Percentiles rank a stretch among this genome's conserved stretches.
These are phyloP conservation scores for Scartelaos histophorus DNA, from an alignment of 2,113 vertebrate species.

Conservation along the genomic window DNA sequence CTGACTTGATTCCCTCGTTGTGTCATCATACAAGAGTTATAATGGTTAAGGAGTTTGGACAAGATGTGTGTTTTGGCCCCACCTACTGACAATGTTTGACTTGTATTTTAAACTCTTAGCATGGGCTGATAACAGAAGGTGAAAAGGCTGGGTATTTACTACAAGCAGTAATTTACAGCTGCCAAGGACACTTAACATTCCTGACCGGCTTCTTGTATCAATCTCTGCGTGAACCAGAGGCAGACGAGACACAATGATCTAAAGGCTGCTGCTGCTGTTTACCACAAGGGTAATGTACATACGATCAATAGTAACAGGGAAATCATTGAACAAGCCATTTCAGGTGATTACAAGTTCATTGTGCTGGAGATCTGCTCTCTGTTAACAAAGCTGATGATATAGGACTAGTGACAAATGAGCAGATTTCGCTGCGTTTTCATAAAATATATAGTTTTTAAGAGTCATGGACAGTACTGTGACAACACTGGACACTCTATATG, in stretches of 20 bases:
- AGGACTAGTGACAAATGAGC: neutral
- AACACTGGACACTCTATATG: too few relatives aligned
- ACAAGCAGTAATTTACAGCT: conserved; percentile 56
- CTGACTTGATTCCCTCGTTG: conserved; percentile 74
- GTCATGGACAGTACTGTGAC: neutral
- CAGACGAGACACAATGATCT: conserved; percentile 20
- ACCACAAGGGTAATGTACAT: conserved; percentile 49
- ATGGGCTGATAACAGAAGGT: conserved; percentile 13
- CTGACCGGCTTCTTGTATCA: conserved; percentile 45
- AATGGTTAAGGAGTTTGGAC: conserved; percentile 52
- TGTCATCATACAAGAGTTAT: conserved; percentile 11
- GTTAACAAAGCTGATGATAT: neutral
- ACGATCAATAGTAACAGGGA: conserved; percentile 45
- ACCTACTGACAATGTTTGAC: conserved; percentile 29
- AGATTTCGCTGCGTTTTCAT: neutral
- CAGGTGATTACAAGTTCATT: conserved; percentile 42
- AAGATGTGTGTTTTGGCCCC: conserved; percentile 29
- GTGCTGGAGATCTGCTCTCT: conserved; percentile 27
- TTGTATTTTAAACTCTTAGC: conserved; percentile 15
- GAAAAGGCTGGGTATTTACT: conserved; percentile 25
- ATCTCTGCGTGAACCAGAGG: conserved; percentile 21
- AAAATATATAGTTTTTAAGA: neutral
- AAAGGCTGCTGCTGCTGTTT: conserved; percentile 3
- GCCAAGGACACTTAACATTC: conserved; percentile 56
- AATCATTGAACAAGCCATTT: conserved; percentile 53